Evolutionary conservation across 2,888 invertebrate species (phyloP), one percentile per base, ranked within the genome.

Genomic region (Eupithecia dodoneata): DNA sequence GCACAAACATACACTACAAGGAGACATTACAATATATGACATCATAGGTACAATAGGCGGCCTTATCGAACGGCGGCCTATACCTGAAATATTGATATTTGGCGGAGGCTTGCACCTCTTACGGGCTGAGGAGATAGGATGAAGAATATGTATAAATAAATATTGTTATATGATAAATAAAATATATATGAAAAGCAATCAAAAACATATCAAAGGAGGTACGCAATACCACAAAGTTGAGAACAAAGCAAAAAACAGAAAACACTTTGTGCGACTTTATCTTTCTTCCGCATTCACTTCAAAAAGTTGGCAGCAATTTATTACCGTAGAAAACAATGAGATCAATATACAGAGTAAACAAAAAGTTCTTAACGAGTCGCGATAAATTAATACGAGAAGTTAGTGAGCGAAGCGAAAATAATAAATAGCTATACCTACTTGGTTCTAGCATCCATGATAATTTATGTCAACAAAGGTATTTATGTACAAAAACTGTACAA

Each of bases 381-480:
- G 82, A 87, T 88, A 86, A 87, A 87, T 88, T 87, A 88, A 86
- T 84, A 81, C 79, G 77, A 67, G 79, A 79, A 86, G 80, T 80
- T 77, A 75, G 73, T 83, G 86, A 79, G 80, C 81, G 82, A 83
- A 83, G 81, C 81, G 84, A 88, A 87, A 86, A 87, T 87, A 87
- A 87, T 89, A 85, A 85, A 88, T 86, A 86, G 85, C 86, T 85
- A 55, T 59, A 47, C 47, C 47, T n/a, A 49, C 63, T 30, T 9
- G 63, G 63, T 30, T 30, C 4, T 30, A 12, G 9, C 2, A 30
- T 63, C 30, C 7, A 63, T 7, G n/a, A 9, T 63, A 12, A 30
- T 30, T 10, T 63, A 30, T 30, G 30, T 7, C 3, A 63, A 63
- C 12, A 63, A 18, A 59, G 55, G 18, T 7, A 59, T 18, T n/a